A percentile compares a stretch with the other conserved stretches of the same genome.
These are phyloP conservation scores for Agapornis roseicollis DNA, from an alignment of 2,113 vertebrate genomes.

Conservation along the genomic window DNA sequence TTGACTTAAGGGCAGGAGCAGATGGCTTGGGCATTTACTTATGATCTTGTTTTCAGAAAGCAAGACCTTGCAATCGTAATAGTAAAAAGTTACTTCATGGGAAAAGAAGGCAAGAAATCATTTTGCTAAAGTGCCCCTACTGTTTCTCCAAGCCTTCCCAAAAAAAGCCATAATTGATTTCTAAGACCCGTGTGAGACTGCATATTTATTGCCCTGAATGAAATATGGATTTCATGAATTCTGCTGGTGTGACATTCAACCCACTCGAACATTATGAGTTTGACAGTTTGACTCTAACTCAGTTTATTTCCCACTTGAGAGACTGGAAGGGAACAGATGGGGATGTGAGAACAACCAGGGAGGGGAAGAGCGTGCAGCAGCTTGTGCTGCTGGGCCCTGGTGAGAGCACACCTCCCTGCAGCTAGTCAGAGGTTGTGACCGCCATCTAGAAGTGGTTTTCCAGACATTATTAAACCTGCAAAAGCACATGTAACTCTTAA, in stretches of 20 bases:
- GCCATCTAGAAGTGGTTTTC: background rate
- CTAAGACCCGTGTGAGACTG: background rate
- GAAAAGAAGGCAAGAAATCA: constrained; percentile 37
- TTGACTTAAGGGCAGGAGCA: constrained; percentile 65
- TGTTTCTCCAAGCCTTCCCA: background rate
- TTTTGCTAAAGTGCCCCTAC: background rate
- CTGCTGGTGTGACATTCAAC: constrained; percentile 57
- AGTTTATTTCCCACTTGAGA: constrained; percentile 67
- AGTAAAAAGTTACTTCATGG: constrained; percentile 22
- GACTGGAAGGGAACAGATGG: constrained; percentile 63
- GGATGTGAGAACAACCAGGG: constrained; percentile 56
- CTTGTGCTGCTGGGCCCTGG: background rate
- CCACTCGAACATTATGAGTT: constrained; percentile 52
- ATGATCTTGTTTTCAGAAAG: constrained; percentile 46
- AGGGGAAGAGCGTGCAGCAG: constrained; percentile 34
- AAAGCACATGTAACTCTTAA: background rate
- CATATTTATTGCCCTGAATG: constrained; percentile 21
- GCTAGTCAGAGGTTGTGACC: constrained; percentile 27
- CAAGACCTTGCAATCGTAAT: background rate
- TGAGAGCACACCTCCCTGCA: constrained; percentile 24
- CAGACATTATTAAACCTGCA: constrained; percentile 40
- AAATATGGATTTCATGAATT: constrained; percentile 55
- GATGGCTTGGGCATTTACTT: constrained; percentile 3
- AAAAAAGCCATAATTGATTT: background rate
- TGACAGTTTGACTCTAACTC: constrained; percentile 65